phyloP scores from a whole-genome alignment of 2,113 vertebrate genomes.

The Perca fluviatilis region DNA sequence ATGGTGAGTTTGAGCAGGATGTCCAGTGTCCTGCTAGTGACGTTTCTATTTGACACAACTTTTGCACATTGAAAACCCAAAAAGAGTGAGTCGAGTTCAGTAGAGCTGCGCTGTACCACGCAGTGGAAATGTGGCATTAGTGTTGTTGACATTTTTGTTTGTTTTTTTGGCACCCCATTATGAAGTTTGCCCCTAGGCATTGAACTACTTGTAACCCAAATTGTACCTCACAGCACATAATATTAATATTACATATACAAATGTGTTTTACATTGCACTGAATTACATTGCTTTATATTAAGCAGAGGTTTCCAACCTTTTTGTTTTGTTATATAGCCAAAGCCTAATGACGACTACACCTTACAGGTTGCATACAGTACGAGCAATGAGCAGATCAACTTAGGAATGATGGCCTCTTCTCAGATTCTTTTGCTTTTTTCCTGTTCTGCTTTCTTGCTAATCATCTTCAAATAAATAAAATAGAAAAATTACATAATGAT shows the following conservation, averaged over 20 bases:
- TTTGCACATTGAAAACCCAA: too few relatives aligned
- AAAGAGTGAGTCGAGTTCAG: too few relatives aligned
- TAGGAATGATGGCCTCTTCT: background rate
- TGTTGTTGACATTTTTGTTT: conserved; percentile 28
- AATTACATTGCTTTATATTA: background rate
- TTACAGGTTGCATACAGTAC: background rate
- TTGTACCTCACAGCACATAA: background rate
- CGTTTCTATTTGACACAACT: too few relatives aligned
- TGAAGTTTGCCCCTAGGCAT: conserved; percentile 13
- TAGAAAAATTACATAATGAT: background rate
- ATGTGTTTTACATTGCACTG: background rate
- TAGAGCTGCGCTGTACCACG: too few relatives aligned
- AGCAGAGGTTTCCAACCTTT: background rate
- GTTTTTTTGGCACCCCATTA: conserved; percentile 56
- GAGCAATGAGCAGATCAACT: background rate
- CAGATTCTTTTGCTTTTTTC: background rate
- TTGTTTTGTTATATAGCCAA: background rate
- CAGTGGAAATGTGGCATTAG: background rate
- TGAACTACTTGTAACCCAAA: background rate
- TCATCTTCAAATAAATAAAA: background rate
- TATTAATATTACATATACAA: background rate
- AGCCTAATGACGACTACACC: background rate
- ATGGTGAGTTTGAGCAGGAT: too few relatives aligned
- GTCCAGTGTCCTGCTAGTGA: too few relatives aligned
- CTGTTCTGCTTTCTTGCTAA: background rate